Base-by-base conservation (phyloP, 2,113 vertebrate species). In the Lota lota region DNA sequence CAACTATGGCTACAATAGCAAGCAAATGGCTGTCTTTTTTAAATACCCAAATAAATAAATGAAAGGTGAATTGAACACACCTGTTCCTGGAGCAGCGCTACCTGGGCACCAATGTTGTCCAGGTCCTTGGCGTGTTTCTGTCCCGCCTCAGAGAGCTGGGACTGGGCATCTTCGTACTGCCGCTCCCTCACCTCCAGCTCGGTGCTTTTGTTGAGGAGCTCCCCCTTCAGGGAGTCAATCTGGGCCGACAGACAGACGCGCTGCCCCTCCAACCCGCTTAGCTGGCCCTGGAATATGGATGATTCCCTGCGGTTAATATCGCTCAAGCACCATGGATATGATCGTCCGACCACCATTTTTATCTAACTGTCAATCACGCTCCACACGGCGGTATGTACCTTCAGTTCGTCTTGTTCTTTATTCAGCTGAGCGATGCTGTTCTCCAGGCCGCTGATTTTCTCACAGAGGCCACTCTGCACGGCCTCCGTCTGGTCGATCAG, bases 121-220 rank as follows among this genome's bases (percentile, higher is more conserved):
- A 91, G 83, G 59, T 97, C 94, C 83, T 95, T 95, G 67, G 66
- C 53, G 28, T 95, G 90, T 58, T 95, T 95, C 72, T 90, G 87
- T 63, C 88, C 85, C 2, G 89, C 88, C 72, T 85, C 83, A 53
- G 88, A 84, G 0, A 89, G 77, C 80, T 90, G 69, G 62, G 56
- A 77, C 62, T 90, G 88, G n/a, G 96, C 89, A 69, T 93, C 83
- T 22, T 78, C 36, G 63, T 88, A 91, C 19, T 88, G 89, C 53
- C 83, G 85, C 60, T 84, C 92, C 61, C 91, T 92, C 66, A 88
- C 85, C 64, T 94, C 93, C 63, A 94, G 66, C 63, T 95, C 93
- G 16, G 81, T 68, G 56, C 71, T 83, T 88, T 88, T 95, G 76
- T 77, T 73, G 64, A 94, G 90, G 14, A 96, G 81, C 63, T 91